phyloP scores from a whole-genome alignment of 37 sponge, comb jelly and placozoan species.

The Geodia barretti region DNA sequence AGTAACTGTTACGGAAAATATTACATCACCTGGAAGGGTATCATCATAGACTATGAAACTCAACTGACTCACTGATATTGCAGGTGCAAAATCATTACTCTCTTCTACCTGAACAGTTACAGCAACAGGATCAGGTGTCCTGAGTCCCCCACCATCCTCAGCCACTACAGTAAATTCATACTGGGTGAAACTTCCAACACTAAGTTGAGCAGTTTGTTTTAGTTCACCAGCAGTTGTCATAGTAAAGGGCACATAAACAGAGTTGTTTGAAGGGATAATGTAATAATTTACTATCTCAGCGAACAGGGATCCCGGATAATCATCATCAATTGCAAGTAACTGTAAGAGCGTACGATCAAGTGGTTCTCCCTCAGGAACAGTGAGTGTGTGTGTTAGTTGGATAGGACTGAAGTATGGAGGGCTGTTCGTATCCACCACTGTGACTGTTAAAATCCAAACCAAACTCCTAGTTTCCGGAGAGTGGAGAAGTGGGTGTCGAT shows the following conservation, averaged over 20 bases:
- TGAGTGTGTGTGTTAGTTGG: conserved; percentile 14
- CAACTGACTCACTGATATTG: conserved; percentile 6
- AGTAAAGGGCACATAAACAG: conserved; percentile 25
- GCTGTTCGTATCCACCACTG: conserved; percentile 50
- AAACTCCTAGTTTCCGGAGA: conserved; percentile 36
- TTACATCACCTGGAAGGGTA: not conserved
- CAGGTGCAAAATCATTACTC: conserved; percentile 49
- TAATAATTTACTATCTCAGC: conserved; percentile 32
- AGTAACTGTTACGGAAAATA: conserved; percentile 2
- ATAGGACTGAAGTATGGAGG: conserved; percentile 50
- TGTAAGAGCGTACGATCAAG: not conserved
- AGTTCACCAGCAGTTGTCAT: conserved; percentile 26
- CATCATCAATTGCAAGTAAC: conserved; percentile 42
- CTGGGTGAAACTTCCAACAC: conserved; percentile 14
- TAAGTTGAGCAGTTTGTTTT: conserved; percentile 17
- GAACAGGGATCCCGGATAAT: conserved; percentile 43
- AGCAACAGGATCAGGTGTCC: conserved; percentile 30
- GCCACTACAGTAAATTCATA: conserved; percentile 60
- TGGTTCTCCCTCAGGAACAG: conserved; percentile 8
- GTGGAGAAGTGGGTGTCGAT: conserved; percentile 37
- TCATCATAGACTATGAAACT: not conserved
- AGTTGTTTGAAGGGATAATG: not conserved
- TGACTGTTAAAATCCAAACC: conserved; percentile 31
- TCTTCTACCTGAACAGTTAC: conserved; percentile 43
- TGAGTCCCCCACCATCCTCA: conserved; percentile 61